A percentile compares a stretch with the other conserved stretches of the same genome.
These are phyloP conservation scores for Acanthosoma haemorrhoidale DNA, from an alignment of 2,888 invertebrate genomes.

Conservation along the genomic window DNA sequence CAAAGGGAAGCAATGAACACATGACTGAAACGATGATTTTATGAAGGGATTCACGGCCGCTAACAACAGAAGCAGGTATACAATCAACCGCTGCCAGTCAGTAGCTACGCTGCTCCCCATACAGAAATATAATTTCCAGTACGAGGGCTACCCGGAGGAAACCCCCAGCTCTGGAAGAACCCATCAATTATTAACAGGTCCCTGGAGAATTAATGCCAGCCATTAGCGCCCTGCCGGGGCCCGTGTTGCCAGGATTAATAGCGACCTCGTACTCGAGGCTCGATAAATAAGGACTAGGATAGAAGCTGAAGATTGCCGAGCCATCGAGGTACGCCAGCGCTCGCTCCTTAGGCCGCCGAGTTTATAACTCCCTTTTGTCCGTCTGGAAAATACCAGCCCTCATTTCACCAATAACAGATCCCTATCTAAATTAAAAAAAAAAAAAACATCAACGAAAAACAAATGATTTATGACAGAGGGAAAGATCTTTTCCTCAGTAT, in stretches of 20 bases:
- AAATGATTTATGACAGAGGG: conserved; percentile 3
- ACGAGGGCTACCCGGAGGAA: no score
- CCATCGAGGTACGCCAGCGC: background rate
- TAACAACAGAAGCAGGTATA: no score
- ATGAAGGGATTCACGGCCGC: no score
- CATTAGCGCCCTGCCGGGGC: background rate
- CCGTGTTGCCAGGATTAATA: background rate
- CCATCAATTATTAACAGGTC: background rate
- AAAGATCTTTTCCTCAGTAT: background rate
- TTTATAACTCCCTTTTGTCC: background rate
- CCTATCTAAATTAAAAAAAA: background rate
- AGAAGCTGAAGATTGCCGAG: background rate
- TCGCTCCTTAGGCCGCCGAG: background rate
- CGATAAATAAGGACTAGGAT: background rate
- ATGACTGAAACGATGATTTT: no score
- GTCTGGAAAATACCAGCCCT: background rate
- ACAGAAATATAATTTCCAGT: background rate
- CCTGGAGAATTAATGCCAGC: background rate
- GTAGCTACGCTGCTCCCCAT: no score
- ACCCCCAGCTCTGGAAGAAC: no score
- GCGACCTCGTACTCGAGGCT: background rate
- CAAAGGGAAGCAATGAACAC: no score
- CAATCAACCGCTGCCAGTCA: no score
- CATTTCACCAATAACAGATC: background rate
- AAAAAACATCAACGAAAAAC: no score